Evolutionary conservation across 2,797 vertebrate species (phyloP).

Genomic region (Thaleichthys pacificus): DNA sequence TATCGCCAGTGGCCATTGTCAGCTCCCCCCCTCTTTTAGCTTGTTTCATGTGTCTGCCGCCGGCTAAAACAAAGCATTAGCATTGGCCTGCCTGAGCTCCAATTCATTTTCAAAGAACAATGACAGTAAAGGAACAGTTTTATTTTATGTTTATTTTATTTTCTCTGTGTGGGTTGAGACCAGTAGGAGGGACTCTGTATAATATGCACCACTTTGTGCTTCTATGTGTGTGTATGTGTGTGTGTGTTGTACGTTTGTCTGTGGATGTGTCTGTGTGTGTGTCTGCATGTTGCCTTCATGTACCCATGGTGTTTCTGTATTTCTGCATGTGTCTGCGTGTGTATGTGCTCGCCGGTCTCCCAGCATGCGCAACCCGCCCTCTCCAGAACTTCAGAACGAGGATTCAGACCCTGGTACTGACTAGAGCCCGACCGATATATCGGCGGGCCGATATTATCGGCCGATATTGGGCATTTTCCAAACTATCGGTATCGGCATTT

Average conservation of each 20-base stretch:
- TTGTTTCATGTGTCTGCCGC: constrained; percentile 69
- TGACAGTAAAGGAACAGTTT: constrained; percentile 64
- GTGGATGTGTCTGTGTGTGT: constrained; percentile 25
- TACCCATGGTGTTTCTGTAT: neutral
- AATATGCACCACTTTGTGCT: constrained; percentile 16
- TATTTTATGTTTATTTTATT: constrained; percentile 73
- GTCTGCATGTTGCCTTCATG: constrained; percentile 23
- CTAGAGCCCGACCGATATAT: too few relatives aligned
- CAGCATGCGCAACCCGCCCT: too few relatives aligned
- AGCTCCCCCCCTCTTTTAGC: constrained; percentile 65
- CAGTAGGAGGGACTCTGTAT: neutral
- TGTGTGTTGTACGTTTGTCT: constrained; percentile 6
- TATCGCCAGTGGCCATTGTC: constrained; percentile 70
- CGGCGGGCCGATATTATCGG: too few relatives aligned
- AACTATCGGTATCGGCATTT: too few relatives aligned
- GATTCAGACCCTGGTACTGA: too few relatives aligned
- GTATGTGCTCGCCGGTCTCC: constrained; percentile 13
- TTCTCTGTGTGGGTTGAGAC: constrained; percentile 62
- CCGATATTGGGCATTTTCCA: too few relatives aligned
- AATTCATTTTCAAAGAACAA: constrained; percentile 73
- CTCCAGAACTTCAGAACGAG: too few relatives aligned
- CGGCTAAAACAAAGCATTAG: constrained; percentile 73
- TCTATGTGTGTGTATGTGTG: constrained; percentile 15
- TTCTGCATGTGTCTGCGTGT: constrained; percentile 15
- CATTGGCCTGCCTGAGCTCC: constrained; percentile 69